Evolutionary conservation across 2,888 invertebrate genomes (phyloP).

Genomic region (Rhogogaster chlorosoma): DNA sequence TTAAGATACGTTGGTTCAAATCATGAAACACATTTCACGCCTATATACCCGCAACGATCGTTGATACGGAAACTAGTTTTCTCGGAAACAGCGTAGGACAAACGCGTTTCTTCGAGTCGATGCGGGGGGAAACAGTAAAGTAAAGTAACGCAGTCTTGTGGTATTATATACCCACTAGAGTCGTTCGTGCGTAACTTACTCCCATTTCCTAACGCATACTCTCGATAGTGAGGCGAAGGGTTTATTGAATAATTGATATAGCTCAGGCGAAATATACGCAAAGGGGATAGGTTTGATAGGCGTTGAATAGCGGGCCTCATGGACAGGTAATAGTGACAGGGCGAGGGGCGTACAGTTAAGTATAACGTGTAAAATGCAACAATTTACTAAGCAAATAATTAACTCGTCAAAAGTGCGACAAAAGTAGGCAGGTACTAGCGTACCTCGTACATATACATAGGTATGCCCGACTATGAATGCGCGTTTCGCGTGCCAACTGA

Average conservation of each 20-base stretch:
- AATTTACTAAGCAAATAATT: conserved; percentile 61
- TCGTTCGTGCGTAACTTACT: conserved; percentile 29
- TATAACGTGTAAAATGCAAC: conserved; percentile 59
- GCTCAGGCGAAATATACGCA: neutral
- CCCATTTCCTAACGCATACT: neutral
- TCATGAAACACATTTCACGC: conserved; percentile 14
- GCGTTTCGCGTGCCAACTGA: conserved; percentile 50
- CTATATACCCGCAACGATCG: neutral
- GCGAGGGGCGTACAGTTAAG: neutral
- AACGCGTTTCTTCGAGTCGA: conserved; percentile 11
- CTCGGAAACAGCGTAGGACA: conserved; percentile 1
- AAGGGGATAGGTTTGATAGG: neutral
- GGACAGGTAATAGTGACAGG: neutral
- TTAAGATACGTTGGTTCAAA: neutral
- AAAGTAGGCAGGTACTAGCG: conserved; percentile 24
- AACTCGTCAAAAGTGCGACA: conserved; percentile 58
- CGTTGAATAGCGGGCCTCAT: neutral
- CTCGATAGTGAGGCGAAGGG: neutral
- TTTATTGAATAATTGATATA: neutral
- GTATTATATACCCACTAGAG: neutral
- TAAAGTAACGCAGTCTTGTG: neutral
- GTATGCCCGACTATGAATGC: conserved; percentile 2
- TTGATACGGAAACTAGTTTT: conserved; percentile 21
- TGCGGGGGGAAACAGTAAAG: neutral
- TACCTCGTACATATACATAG: neutral